A percentile compares a stretch with the other conserved stretches of the same genome.
phyloP scores from a whole-genome alignment of 1,140 invertebrate species.

The Philopotamus ludificatus region DNA sequence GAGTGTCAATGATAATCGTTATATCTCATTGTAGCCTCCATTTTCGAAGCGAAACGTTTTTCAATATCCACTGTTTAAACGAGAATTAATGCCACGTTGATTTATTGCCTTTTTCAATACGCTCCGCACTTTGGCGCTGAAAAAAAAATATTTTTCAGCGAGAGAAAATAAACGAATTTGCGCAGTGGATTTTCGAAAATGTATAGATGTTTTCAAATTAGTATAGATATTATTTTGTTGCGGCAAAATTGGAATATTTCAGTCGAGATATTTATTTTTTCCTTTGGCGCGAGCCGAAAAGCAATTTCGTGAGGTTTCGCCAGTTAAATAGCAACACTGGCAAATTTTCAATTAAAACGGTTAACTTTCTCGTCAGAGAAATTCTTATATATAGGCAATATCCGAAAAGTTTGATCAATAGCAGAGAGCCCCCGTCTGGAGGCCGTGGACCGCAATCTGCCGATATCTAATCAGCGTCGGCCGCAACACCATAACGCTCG shows the following conservation, averaged over 20 bases:
- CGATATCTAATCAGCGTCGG: constrained; percentile 9
- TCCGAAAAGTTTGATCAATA: not conserved
- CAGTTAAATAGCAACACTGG: not conserved
- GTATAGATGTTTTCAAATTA: constrained; percentile 34
- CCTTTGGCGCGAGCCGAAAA: not conserved
- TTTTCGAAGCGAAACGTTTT: constrained; percentile 6
- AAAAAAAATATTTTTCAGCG: too few relatives aligned
- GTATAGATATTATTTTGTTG: constrained; percentile 30
- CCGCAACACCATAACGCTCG: constrained; percentile 10
- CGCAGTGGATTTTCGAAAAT: too few relatives aligned
- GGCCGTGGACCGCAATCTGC: constrained; percentile 2
- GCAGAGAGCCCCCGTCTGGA: not conserved
- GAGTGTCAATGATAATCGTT: constrained; percentile 18
- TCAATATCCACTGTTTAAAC: constrained; percentile 30
- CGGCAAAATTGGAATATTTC: constrained; percentile 9
- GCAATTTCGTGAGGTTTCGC: not conserved
- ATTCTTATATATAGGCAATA: not conserved
- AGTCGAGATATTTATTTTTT: constrained; percentile 17
- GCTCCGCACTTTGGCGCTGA: constrained; percentile 29
- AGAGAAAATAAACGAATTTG: too few relatives aligned
- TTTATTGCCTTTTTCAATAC: constrained; percentile 36
- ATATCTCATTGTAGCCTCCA: constrained; percentile 8
- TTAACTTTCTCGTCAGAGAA: not conserved
- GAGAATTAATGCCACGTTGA: constrained; percentile 35
- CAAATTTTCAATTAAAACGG: not conserved